Evolutionary conservation across 2,888 invertebrate species (phyloP).

Genomic region (Zele albiditarsus): DNA sequence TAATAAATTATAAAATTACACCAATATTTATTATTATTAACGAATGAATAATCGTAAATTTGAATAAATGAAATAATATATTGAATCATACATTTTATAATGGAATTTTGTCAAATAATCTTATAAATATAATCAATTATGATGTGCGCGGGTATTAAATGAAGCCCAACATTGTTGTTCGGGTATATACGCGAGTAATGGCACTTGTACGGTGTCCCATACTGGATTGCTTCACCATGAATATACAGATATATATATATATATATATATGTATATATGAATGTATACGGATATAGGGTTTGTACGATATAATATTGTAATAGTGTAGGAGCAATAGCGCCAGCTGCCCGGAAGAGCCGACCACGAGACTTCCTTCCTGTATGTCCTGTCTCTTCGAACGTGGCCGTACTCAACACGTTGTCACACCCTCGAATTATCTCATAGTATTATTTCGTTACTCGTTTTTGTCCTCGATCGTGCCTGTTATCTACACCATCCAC

Average conservation of each 20-base stretch:
- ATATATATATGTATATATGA: neutral
- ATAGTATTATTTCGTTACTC: neutral
- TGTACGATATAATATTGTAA: slow-evolving; percentile 4
- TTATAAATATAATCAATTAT: slow-evolving; percentile 60
- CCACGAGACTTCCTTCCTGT: slow-evolving; percentile 72
- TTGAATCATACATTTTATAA: too few species aligned
- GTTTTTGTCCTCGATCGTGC: slow-evolving; percentile 29
- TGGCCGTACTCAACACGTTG: slow-evolving; percentile 45
- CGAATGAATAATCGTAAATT: too few species aligned
- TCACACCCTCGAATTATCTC: slow-evolving; percentile 55
- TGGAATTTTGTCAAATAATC: too few species aligned
- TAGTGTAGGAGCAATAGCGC: slow-evolving; percentile 52
- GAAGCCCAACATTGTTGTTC: slow-evolving; percentile 64
- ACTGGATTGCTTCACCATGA: slow-evolving; percentile 70
- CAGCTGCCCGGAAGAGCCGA: slow-evolving; percentile 71
- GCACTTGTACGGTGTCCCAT: slow-evolving; percentile 71
- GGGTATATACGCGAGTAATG: slow-evolving; percentile 57
- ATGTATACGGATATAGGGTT: neutral
- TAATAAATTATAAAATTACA: too few species aligned
- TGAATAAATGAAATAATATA: too few species aligned
- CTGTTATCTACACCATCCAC: slow-evolving; percentile 25
- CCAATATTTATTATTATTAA: too few species aligned
- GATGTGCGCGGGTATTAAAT: slow-evolving; percentile 65
- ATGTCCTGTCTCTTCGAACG: slow-evolving; percentile 56
- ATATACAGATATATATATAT: slow-evolving; percentile 49